phyloP scores from a whole-genome alignment of 2,888 invertebrate genomes.

The Drosophila peninsularis region DNA sequence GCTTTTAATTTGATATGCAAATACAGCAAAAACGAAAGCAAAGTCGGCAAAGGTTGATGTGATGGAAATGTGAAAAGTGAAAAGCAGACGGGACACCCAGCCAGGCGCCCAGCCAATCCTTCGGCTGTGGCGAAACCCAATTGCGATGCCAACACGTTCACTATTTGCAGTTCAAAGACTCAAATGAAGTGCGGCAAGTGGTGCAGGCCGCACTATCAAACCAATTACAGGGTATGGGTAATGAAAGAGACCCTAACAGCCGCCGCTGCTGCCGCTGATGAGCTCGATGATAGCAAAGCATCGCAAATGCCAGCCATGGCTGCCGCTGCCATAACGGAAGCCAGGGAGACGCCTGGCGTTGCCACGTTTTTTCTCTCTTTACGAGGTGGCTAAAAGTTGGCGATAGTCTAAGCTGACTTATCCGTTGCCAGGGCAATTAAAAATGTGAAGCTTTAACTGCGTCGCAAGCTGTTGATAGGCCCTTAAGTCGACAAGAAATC shows the following conservation, averaged over 20 bases:
- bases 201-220: slow-evolving; percentile 19
- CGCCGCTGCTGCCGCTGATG: slow-evolving; percentile 28
- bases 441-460: slow-evolving; percentile 70
- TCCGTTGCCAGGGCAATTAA: slow-evolving; percentile 69
- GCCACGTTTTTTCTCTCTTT: slow-evolving; percentile 45
- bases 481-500: slow-evolving; percentile 47
- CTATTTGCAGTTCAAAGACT: slow-evolving; percentile 79
- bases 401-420: slow-evolving; percentile 56
- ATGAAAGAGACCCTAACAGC: slow-evolving; percentile 44
- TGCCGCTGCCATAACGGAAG: slow-evolving; percentile 67
- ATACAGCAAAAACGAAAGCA: slow-evolving; percentile 80
- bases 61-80: slow-evolving; percentile 80
- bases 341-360: slow-evolving; percentile 58
- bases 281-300: slow-evolving; percentile 42
- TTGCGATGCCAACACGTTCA: slow-evolving; percentile 59
- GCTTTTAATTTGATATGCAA: slow-evolving; percentile 81
- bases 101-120: slow-evolving; percentile 13
- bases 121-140: slow-evolving; percentile 34
- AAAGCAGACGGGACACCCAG: slow-evolving; percentile 59
- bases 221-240: slow-evolving; percentile 36
- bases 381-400: slow-evolving; percentile 68
- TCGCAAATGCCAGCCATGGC: slow-evolving; percentile 50
- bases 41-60: slow-evolving; percentile 72
- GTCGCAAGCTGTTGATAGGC: slow-evolving; percentile 68
- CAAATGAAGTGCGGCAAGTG: slow-evolving; percentile 71